phyloP scores from a whole-genome alignment of 2,113 vertebrate genomes.

The Gymnorhina tibicen region DNA sequence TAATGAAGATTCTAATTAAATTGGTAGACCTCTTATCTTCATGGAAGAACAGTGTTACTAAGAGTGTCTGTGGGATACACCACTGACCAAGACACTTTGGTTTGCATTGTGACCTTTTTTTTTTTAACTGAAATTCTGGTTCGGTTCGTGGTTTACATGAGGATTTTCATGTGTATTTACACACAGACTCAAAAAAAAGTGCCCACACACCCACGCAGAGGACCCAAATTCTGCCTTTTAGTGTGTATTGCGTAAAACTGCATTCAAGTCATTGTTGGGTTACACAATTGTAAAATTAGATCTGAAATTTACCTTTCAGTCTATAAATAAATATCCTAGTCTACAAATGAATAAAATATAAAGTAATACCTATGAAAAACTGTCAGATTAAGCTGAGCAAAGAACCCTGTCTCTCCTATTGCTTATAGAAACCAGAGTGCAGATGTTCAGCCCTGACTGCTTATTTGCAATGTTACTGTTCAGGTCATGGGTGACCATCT shows the following conservation, averaged over 20 bases:
- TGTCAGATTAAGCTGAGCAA: neutral
- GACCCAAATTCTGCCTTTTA: neutral
- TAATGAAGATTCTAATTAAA: neutral
- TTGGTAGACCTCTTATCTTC: neutral
- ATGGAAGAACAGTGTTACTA: neutral
- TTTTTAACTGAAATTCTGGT: neutral
- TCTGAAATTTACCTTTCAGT: neutral
- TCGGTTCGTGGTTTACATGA: neutral
- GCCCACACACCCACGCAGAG: neutral
- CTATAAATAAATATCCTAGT: neutral
- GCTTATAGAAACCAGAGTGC: conserved; percentile 14
- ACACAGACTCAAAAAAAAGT: neutral
- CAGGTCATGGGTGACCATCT: conserved; percentile 56
- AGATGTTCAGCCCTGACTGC: conserved; percentile 36
- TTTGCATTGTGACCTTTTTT: neutral
- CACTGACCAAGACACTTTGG: neutral
- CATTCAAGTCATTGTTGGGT: neutral
- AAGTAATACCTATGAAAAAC: neutral
- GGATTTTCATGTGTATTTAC: neutral
- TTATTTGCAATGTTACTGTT: conserved; percentile 36
- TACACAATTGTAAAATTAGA: neutral
- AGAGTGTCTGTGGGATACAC: neutral
- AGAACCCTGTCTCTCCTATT: neutral
- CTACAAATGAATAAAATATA: neutral
- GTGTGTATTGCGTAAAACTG: neutral